phyloP scores from a whole-genome alignment of 2,113 vertebrate species.

The Sapajus apella region DNA sequence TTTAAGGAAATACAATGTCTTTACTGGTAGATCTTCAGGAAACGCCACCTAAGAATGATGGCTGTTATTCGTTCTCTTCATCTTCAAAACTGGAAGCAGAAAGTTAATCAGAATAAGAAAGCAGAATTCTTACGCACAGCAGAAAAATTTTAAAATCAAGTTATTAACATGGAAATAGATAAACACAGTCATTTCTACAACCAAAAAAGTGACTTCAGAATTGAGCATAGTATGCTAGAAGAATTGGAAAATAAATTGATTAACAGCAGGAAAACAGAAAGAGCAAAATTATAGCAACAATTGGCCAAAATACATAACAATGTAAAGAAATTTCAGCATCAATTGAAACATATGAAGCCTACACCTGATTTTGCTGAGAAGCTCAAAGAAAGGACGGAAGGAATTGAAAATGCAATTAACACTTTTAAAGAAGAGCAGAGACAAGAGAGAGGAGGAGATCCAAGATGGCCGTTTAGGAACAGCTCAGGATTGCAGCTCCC shows the following conservation, averaged over 20 bases:
- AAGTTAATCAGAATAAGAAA: slow-evolving; percentile 80
- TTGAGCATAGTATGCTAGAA: slow-evolving; percentile 85
- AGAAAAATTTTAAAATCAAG: slow-evolving; percentile 86
- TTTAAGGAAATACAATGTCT: slow-evolving; percentile 57
- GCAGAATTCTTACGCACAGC: slow-evolving; percentile 87
- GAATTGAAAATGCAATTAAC: slow-evolving; percentile 91
- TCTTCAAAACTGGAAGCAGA: slow-evolving; percentile 80
- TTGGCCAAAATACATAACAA: slow-evolving; percentile 89
- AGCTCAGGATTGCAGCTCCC: too few relatives aligned
- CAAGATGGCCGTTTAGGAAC: too few relatives aligned
- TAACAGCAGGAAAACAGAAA: slow-evolving; percentile 86
- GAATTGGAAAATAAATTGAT: slow-evolving; percentile 87
- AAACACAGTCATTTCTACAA: slow-evolving; percentile 84
- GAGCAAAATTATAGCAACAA: slow-evolving; percentile 89
- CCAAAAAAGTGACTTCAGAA: slow-evolving; percentile 86
- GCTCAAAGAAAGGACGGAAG: slow-evolving; percentile 92
- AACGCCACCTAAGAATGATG: slow-evolving; percentile 68
- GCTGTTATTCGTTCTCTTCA: slow-evolving; percentile 70
- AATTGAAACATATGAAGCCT: slow-evolving; percentile 89
- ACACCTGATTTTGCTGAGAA: slow-evolving; percentile 90
- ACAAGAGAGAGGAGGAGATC: too few relatives aligned
- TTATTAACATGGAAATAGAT: slow-evolving; percentile 90
- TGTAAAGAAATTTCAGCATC: slow-evolving; percentile 89
- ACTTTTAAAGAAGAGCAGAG: slow-evolving; percentile 91
- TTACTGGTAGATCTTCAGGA: not conserved